Evolutionary conservation across 2,797 vertebrate genomes (phyloP).

Genomic region (Mus caroli): DNA sequence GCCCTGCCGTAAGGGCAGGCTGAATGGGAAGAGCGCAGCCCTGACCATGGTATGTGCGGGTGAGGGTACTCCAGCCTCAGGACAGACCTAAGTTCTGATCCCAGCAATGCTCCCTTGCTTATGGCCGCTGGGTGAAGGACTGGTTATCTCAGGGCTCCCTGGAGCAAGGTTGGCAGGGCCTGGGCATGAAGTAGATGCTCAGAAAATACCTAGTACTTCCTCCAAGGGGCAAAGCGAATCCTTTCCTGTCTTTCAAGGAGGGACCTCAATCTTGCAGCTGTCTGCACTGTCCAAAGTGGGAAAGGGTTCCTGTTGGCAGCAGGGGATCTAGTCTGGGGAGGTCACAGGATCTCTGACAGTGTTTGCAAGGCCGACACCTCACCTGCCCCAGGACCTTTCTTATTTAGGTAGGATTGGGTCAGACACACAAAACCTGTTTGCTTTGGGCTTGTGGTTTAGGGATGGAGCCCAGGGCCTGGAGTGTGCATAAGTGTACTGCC

Average conservation of each 20-base stretch:
- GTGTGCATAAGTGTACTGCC: neutral
- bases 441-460: neutral
- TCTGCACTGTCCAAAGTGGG: neutral
- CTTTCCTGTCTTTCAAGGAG: neutral
- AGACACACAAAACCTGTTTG: neutral
- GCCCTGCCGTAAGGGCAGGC: neutral
- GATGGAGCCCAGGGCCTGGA: neutral
- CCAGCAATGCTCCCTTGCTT: neutral
- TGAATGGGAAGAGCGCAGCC: neutral
- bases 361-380: neutral
- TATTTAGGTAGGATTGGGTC: neutral
- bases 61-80: neutral
- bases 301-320: neutral
- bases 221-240: neutral
- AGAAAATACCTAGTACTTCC: neutral
- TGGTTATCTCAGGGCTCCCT: neutral
- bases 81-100: neutral
- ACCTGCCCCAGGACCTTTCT: neutral
- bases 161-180: neutral
- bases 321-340: fast-evolving
- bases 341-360: neutral
- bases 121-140: fast-evolving
- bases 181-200: neutral
- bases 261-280: neutral
- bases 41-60: fast-evolving